Base-by-base conservation (phyloP, 2,113 vertebrate species). In the Phalacrocorax pelagicus region DNA sequence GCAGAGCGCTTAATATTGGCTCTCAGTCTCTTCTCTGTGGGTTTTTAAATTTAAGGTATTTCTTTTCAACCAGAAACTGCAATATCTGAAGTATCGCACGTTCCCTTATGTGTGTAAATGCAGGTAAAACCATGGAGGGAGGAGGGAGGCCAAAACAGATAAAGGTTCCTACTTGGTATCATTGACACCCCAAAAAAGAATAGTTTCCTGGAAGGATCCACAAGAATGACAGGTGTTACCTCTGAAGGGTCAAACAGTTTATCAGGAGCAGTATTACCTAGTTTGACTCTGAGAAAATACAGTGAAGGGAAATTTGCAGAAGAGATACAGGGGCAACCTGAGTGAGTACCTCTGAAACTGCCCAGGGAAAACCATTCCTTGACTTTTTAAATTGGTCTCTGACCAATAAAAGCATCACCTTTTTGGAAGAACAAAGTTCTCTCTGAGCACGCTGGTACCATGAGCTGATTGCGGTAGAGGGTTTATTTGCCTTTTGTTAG, bases 141-240 rank as follows among this genome's bases (percentile, higher is more conserved):
- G 7, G 4, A 55, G 0, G 12, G 5, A 10, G 12, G 5, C 2
- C 7, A 46, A 79, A 72, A 40, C 0, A 11, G 8, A 1, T 2
- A 15, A n/a, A 19, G 52, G 10, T 6, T 91, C 4, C 47, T 57
- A 11, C 10, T 58, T 2, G 3, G 7, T 20, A 6, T 32, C 15
- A 32, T 6, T 36, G 6, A 57, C 19, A 18, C 9, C 1, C 3
- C 9, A 10, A 1, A 4, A n/a, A 61, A 49, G 5, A 34, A 38
- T 32, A 14, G 3, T 70, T 71, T 71, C 15, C 54, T 61, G 23
- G 40, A 72, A 82, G 65, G 10, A 40, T 8, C 27, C n/a, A 12
- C 15, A 29, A n/a, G 26, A 58, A 63, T 46, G 27, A 42, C 8
- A 16, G 12, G 5, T n/a, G 40, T 57, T 61, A 42, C 21, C 23